These are phyloP conservation scores for Bubalus kerabau DNA, from an alignment of 2,113 vertebrate genomes.

Conservation along the genomic window DNA sequence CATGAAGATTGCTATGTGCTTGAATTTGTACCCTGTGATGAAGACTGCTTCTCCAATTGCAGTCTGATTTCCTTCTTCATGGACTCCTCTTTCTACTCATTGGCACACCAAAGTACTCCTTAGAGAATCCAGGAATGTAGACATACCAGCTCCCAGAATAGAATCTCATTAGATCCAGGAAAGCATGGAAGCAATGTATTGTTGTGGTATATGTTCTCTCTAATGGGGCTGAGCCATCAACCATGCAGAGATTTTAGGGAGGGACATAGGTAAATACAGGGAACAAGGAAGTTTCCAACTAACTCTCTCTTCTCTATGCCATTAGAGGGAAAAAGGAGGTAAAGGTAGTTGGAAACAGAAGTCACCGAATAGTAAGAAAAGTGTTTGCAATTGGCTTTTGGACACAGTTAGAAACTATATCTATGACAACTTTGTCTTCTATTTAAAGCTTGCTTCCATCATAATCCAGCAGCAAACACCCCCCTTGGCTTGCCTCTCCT, in stretches of 20 bases:
- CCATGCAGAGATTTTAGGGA: background rate
- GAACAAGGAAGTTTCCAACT: background rate
- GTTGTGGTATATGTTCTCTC: background rate
- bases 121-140: background rate
- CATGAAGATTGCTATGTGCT: background rate
- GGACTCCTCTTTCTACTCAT: background rate
- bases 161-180: background rate
- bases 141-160: background rate
- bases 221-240: background rate
- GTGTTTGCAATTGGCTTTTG: background rate
- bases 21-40: background rate
- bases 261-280: background rate
- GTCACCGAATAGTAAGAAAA: background rate
- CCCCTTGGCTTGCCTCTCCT: background rate
- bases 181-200: constrained; percentile 29
- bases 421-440: background rate
- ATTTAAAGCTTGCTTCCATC: background rate
- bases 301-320: background rate
- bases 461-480: background rate
- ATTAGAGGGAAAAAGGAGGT: background rate
- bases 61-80: background rate
- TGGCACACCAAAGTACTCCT: background rate
- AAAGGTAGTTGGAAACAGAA: background rate
- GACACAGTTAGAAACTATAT: background rate
- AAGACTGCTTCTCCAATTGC: background rate